These are phyloP conservation scores for Taenioides sp. DNA, from an alignment of 2,797 vertebrate species.

Conservation along the genomic window DNA sequence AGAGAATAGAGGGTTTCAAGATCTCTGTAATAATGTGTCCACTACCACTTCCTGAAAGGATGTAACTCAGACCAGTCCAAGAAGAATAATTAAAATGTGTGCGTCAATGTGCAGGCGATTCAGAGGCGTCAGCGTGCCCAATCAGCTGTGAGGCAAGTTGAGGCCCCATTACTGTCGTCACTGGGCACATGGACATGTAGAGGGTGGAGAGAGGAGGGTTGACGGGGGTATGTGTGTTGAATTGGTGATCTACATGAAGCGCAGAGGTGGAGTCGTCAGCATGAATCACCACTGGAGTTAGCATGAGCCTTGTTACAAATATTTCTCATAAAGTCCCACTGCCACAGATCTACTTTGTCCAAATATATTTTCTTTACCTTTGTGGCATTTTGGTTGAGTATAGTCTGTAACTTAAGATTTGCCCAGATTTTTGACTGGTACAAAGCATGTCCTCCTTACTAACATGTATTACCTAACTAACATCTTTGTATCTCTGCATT, in stretches of 20 bases:
- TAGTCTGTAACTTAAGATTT: neutral
- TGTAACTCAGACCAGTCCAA: slow-evolving; percentile 25
- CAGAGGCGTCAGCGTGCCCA: slow-evolving; percentile 22
- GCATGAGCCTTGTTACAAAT: neutral
- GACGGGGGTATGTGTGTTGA: slow-evolving; percentile 22
- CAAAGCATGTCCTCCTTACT: no score
- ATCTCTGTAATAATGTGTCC: neutral
- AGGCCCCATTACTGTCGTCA: slow-evolving; percentile 19
- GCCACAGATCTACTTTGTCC: neutral
- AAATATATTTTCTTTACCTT: neutral
- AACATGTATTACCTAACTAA: no score
- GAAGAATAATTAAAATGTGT: slow-evolving; percentile 32
- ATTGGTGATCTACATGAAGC: slow-evolving; percentile 46
- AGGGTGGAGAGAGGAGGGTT: neutral
- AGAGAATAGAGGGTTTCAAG: neutral
- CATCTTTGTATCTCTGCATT: no score
- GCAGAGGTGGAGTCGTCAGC: slow-evolving; percentile 52
- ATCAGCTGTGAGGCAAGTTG: slow-evolving; percentile 44
- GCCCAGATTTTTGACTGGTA: no score
- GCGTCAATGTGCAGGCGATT: slow-evolving; percentile 5
- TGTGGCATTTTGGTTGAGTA: neutral
- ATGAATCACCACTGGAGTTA: slow-evolving; percentile 60
- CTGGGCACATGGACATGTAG: slow-evolving; percentile 19
- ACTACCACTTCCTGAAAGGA: slow-evolving; percentile 6
- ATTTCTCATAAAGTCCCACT: neutral